A percentile compares a stretch with the other conserved stretches of the same genome.
These are phyloP conservation scores for Ametastegia equiseti DNA, from an alignment of 2,888 invertebrate genomes.

Conservation along the genomic window DNA sequence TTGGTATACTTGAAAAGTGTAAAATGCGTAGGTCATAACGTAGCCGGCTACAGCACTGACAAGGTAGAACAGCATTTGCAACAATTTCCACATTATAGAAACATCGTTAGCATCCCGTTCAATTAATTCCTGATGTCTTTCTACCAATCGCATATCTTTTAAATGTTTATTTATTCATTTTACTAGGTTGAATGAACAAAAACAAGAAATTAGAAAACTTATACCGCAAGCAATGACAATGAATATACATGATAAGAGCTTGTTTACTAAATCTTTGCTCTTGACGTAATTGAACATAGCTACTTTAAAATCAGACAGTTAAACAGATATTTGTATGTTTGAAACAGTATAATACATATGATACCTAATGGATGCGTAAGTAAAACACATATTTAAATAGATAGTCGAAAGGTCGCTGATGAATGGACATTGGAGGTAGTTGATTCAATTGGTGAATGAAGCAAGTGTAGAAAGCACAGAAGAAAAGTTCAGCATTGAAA, in stretches of 20 bases:
- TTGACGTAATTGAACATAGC: too few species aligned
- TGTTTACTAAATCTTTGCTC: too few species aligned
- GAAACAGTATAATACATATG: too few species aligned
- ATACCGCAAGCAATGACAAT: background rate
- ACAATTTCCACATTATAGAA: constrained; percentile 62
- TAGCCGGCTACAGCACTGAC: constrained; percentile 61
- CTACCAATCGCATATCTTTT: constrained; percentile 56
- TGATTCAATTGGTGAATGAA: too few species aligned
- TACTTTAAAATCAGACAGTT: too few species aligned
- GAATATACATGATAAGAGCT: background rate
- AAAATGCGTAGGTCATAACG: constrained; percentile 59
- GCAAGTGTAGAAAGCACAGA: too few species aligned
- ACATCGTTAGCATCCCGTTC: constrained; percentile 61
- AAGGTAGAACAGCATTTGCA: constrained; percentile 58
- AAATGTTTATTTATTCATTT: background rate
- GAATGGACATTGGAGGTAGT: too few species aligned
- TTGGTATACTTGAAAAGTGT: constrained; percentile 63
- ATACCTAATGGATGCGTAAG: too few species aligned
- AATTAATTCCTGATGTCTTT: constrained; percentile 61
- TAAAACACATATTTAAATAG: too few species aligned
- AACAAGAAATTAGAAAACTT: background rate
- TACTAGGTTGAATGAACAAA: background rate
- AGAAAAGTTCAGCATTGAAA: too few species aligned
- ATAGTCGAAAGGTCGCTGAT: too few species aligned
- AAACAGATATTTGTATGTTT: too few species aligned